Percentiles rank a stretch among this genome's conserved stretches.
Evolutionary conservation across 2,113 vertebrate species (phyloP).

Genomic region (Aphyosemion australe): DNA sequence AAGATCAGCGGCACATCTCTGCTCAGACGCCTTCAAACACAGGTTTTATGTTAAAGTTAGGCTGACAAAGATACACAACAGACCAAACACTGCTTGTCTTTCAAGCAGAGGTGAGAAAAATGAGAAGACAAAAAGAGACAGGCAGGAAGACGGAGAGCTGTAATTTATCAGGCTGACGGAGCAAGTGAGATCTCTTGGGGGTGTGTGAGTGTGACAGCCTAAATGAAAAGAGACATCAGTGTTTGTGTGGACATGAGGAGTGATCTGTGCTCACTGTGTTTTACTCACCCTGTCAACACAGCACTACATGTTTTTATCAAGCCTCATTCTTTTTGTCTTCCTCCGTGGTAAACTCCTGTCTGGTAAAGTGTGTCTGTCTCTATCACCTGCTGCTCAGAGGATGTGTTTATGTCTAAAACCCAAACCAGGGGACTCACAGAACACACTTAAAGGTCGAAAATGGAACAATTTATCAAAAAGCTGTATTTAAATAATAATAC

Average conservation of each 20-base stretch:
- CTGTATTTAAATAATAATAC: too few species aligned
- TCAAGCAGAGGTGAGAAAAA: conserved; percentile 44
- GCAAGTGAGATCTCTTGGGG: conserved; percentile 88
- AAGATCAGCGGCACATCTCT: conserved; percentile 55
- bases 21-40: conserved; percentile 30
- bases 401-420: too few species aligned
- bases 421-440: too few species aligned
- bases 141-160: conserved; percentile 66
- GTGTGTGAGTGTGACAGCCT: conserved; percentile 87
- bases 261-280: conserved; percentile 22
- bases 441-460: too few species aligned
- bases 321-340: conserved; percentile 79
- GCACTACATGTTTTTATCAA: conserved; percentile 86
- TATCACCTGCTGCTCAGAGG: not conserved
- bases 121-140: conserved; percentile 25
- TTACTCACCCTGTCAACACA: conserved; percentile 49
- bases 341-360: conserved; percentile 79
- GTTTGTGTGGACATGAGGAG: conserved; percentile 57
- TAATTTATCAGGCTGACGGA: conserved; percentile 87
- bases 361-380: not conserved
- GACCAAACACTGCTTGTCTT: conserved; percentile 34
- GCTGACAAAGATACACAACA: conserved; percentile 19
- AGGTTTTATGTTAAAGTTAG: conserved; percentile 29
- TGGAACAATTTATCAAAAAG: too few species aligned
- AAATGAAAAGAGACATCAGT: conserved; percentile 90